Evolutionary conservation across 2,113 vertebrate species (phyloP).

Genomic region (Pachycephala philippinensis): DNA sequence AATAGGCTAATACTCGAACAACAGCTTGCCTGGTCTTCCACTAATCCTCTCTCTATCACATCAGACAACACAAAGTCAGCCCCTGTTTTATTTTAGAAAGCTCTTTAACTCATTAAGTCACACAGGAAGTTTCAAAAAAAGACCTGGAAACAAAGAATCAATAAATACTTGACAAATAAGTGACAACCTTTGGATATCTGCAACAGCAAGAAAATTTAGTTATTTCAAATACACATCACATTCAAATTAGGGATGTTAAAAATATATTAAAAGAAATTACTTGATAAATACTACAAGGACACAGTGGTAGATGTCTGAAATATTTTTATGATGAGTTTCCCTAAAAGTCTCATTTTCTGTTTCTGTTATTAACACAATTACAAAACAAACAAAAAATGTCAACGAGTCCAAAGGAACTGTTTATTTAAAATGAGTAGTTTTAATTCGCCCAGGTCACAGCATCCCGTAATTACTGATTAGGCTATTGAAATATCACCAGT

Average conservation of each 20-base stretch:
- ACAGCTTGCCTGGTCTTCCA: slow-evolving; percentile 1
- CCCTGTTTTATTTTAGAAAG: slow-evolving; percentile 29
- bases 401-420: neutral
- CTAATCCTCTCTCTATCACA: slow-evolving; percentile 29
- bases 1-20: slow-evolving; percentile 34
- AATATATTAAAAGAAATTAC: neutral
- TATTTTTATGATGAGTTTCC: neutral
- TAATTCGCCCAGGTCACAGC: neutral
- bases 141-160: neutral
- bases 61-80: slow-evolving; percentile 1
- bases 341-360: neutral
- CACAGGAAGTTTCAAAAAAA: neutral
- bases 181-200: neutral
- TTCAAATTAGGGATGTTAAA: neutral
- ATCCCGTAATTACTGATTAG: neutral
- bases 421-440: neutral
- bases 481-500: neutral
- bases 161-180: neutral
- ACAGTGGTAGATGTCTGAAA: neutral
- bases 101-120: slow-evolving; percentile 38
- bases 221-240: neutral
- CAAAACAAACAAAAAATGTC: neutral
- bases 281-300: neutral
- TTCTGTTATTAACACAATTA: neutral
- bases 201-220: neutral